Base-by-base conservation (phyloP, 2,888 invertebrate genomes). In the Vandiemenella viatica region DNA sequence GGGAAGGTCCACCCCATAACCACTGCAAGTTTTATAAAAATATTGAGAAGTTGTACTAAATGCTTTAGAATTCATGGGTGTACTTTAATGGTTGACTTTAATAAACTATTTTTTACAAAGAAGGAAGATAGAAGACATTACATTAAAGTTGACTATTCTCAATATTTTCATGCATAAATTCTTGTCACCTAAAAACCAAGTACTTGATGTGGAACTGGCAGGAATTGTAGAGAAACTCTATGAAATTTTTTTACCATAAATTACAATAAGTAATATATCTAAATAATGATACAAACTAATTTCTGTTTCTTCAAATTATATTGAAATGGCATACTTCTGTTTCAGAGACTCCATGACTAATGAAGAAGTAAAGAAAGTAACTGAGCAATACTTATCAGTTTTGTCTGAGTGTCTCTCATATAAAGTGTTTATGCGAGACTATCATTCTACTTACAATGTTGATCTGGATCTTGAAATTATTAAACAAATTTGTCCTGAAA, bases 391-490 rank as follows among this genome's bases (percentile, higher is more conserved):
- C 54, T 55, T 72, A n/a, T 60, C 63, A 50, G 58, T 69, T 46
- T 56, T 78, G 51, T 68, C 69, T 18, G 68, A 69, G 41, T 71
- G 70, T 42, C 63, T 76, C 19, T 63, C 70, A 13, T 73, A 75
- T 50, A 70, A 68, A 53, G 63, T 67, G 44, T 79, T 87, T 58
- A 73, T 83, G 38, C 68, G 71, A 10, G 86, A 87, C 66, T 85
- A 83, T 64, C 74, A 81, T 62, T 63, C 69, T 0, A 66, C 73
- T 50, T 80, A 76, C 65, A 79, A 83, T 0, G 67, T 86, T 8
- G 72, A 74, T 44, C 68, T 71, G n/a, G 84, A 86, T 60, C 60
- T 84, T n/a, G 74, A 78, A 38, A 63, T 75, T 57, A 60, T 84
- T 37, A 64, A 71, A 5, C 74, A 76, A 55, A 70, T 76, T 0